Base-by-base conservation (phyloP, 2,113 vertebrate genomes). In the Hemicordylus capensis region DNA sequence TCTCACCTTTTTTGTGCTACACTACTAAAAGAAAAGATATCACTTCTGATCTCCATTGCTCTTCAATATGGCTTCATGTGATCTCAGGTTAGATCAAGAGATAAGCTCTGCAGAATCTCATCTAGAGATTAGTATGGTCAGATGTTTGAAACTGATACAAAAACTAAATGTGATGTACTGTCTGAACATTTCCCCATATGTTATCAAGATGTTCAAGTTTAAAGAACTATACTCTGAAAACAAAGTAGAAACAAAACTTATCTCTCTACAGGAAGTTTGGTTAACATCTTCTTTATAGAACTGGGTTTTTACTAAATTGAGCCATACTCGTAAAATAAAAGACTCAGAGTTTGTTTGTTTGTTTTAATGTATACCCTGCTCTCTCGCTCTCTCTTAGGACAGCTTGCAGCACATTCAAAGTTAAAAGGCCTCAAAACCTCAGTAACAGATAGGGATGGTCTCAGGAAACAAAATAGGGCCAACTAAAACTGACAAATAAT, bases 1-100 rank as follows among this genome's bases (percentile, higher is more conserved):
- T 91, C 89, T 94, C 89, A 10, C 92, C 89, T 86, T 86, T 85
- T 93, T 28, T 80, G 91, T 82, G 89, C 73, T 89, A 89, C 94
- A 89, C 92, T 85, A 82, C 90, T 89, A 80, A 87, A 87, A 81
- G 83, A 93, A 64, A 64, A 86, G 80, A 85, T 80, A 28, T n/a
- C 63, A n/a, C 63, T 26, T 88, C 81, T 39, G 90, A 94, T 89
- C 76, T 86, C 92, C 86, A 89, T 83, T 89, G 15, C 92, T 89
- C 93, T 90, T 93, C 93, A 90, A 67, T 37, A 75, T 48, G 83
- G 87, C 87, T 90, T 93, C 88, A 89, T 76, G 88, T 7, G 44
- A 83, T 81, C 80, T 89, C 85, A 70, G 48, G 87, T 72, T 90
- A 87, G 84, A 93, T 89, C 89, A 91, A 93, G 76, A 91, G 86